Conservation (phyloP, 2,888 invertebrate species). For the Bellardia bayeri region DNA sequence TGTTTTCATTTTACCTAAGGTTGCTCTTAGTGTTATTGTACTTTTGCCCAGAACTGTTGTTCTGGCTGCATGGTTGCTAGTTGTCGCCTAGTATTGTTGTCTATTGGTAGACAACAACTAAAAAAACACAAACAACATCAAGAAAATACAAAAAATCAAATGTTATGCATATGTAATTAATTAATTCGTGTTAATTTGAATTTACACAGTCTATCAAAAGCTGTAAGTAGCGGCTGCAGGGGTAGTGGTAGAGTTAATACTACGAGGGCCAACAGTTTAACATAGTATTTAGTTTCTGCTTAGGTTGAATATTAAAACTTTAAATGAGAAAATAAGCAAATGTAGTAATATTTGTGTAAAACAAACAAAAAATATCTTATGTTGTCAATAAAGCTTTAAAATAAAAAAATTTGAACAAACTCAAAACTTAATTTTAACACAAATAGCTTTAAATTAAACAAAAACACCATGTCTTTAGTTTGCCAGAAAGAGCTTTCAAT, state of each 20-base stretch:
- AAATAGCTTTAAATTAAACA: too few relatives aligned
- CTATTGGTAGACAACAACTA: conserved; percentile 36
- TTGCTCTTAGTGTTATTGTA: not conserved
- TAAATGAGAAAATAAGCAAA: too few relatives aligned
- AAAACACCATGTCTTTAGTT: too few relatives aligned
- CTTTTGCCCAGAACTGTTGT: not conserved
- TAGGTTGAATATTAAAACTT: too few relatives aligned
- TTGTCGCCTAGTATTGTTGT: not conserved
- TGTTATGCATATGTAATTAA: conserved; percentile 81
- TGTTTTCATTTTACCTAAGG: not conserved
- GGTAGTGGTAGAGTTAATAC: not conserved
- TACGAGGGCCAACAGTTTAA: conserved; percentile 3
- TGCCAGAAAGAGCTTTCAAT: too few relatives aligned
- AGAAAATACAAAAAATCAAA: conserved; percentile 35
- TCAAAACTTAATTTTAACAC: too few relatives aligned
- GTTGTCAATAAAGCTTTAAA: too few relatives aligned
- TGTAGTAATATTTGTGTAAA: too few relatives aligned
- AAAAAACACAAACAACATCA: not conserved
- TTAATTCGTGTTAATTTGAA: conserved; percentile 79
- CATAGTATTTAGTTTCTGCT: too few relatives aligned
- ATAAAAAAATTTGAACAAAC: too few relatives aligned
- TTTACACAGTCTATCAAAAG: conserved; percentile 66
- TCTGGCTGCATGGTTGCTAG: not conserved
- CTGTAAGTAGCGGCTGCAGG: conserved; percentile 10
- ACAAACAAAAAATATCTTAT: too few relatives aligned